Evolutionary conservation across 2,113 vertebrate genomes (phyloP).

Genomic region (Leucosticte australis): DNA sequence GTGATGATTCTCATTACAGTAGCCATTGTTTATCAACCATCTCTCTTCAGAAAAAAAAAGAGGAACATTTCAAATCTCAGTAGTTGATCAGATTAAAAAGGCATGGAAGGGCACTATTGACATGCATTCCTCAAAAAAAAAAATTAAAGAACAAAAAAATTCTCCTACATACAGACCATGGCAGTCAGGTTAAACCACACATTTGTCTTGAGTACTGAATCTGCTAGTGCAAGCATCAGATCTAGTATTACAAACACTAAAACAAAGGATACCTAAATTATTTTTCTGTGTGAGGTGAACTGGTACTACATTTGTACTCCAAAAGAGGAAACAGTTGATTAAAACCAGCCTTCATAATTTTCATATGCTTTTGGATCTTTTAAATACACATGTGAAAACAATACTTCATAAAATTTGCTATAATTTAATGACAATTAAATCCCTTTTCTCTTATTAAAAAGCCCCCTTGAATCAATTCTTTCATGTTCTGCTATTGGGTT

Average conservation of each 20-base stretch:
- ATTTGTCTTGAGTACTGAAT: background rate
- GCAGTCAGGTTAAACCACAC: background rate
- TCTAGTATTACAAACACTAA: background rate
- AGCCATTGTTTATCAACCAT: background rate
- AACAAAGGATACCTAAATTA: background rate
- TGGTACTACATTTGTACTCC: background rate
- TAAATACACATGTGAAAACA: background rate
- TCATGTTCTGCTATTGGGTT: background rate
- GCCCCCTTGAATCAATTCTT: background rate
- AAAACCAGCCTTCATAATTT: background rate
- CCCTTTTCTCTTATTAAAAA: background rate
- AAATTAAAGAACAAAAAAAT: background rate
- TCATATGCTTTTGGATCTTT: background rate
- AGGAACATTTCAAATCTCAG: background rate
- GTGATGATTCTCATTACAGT: background rate
- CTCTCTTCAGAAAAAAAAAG: background rate
- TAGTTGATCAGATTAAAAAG: background rate
- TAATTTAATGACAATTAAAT: slow-evolving; percentile 11
- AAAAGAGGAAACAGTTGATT: background rate
- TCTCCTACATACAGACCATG: background rate
- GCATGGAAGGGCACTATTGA: background rate
- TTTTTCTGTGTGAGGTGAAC: background rate
- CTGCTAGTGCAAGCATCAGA: background rate
- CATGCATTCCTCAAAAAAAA: background rate
- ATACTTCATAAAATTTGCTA: background rate